Base-by-base conservation (phyloP, 2,113 vertebrate genomes). In the Eubucco bourcierii region DNA sequence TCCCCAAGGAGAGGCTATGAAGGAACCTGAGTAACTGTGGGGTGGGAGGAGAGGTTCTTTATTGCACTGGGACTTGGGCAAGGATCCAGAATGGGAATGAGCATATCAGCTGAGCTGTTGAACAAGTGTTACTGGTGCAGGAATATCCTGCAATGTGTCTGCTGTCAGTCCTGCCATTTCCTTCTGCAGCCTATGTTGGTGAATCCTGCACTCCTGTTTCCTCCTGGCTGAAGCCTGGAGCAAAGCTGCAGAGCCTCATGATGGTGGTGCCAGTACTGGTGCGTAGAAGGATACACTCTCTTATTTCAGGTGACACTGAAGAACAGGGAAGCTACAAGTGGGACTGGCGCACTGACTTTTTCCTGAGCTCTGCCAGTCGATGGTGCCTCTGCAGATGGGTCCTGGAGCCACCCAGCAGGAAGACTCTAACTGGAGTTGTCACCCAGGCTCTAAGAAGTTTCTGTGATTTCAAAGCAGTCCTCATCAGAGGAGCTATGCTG, bases 261-360 rank as follows among this genome's bases (percentile, higher is more conserved):
- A n/a, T 68, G 9, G n/a, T 74, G n/a, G 17, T 64, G 28, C 37
- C 50, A 74, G 37, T 8, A 8, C 31, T 64, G 34, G 25, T 50
- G 55, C 31, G 28, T 80, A 27, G 58, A 84, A 66, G 23, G 64
- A 34, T 60, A 44, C 18, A 70, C 21, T 10, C 10, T 90, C 8
- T 7, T 15, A 31, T 13, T 27, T 72, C 0, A 0, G 68, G 29
- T 80, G 68, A 25, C 1, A 0, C 1, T 65, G 33, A 12, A 24
- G 44, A 79, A 50, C 5, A 10, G n/a, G 41, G 18, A 78, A 63
- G 47, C 12, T 67, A n/a, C n/a, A 64, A 39, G 50, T 29, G 24
- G 24, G n/a, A 27, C 19, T 67, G 61, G 21, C 0, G 3, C 52
- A 15, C 15, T 25, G 59, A 19, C 28, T 79, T 12, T 83, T 12